These are phyloP conservation scores for Tragelaphus oryx DNA, from an alignment of 2,797 vertebrate genomes.

Conservation along the genomic window DNA sequence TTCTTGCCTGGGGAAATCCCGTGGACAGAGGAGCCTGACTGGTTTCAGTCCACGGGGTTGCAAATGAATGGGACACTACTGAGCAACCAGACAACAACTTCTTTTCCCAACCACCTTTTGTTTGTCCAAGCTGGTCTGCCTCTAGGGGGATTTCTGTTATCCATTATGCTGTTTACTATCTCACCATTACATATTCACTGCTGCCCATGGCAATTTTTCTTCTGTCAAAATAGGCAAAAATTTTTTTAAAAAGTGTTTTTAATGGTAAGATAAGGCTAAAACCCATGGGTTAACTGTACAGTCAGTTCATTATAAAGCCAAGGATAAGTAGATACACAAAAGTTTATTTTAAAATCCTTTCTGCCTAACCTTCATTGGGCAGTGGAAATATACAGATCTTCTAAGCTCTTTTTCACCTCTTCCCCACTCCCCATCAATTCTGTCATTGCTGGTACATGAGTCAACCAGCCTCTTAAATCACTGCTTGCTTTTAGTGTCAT, in stretches of 20 bases:
- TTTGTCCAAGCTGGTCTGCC: not conserved
- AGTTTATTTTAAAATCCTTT: not conserved
- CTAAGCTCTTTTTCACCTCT: not conserved
- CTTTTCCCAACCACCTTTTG: not conserved
- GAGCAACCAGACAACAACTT: not conserved
- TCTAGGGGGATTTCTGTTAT: not conserved
- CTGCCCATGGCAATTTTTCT: not conserved
- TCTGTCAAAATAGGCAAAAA: not conserved
- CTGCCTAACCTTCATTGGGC: not conserved
- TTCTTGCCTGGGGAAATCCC: not conserved
- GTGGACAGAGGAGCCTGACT: not conserved
- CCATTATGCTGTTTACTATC: not conserved
- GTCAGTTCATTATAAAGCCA: slow-evolving; percentile 13
- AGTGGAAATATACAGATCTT: slow-evolving; percentile 1
- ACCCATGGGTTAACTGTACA: not conserved
- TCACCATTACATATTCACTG: not conserved
- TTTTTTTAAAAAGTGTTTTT: not conserved
- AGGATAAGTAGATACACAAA: not conserved
- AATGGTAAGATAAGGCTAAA: not conserved
- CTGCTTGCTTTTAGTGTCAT: slow-evolving; percentile 66
- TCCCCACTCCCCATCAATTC: not conserved
- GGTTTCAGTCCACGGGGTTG: not conserved
- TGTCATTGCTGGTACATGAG: not conserved
- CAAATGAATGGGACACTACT: not conserved
- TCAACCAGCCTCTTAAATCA: slow-evolving; percentile 71